These are phyloP conservation scores for Panopea generosa DNA, from an alignment of 2,888 invertebrate genomes.

Conservation along the genomic window DNA sequence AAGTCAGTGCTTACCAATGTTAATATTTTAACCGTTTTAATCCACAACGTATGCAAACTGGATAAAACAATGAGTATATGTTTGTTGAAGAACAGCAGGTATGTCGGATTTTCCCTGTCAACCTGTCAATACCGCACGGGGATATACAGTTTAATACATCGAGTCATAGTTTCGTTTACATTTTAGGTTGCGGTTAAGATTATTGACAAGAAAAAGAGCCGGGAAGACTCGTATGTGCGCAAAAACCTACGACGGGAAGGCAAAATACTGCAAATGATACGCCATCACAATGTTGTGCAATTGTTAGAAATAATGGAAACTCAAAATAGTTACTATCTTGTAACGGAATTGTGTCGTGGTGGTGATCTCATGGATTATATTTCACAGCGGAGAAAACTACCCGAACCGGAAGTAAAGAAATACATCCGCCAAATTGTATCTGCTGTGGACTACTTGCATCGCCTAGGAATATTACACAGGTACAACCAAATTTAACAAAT, in stretches of 20 bases:
- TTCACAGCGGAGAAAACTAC: conserved; percentile 77
- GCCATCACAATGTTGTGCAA: conserved; percentile 82
- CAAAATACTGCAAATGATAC: conserved; percentile 81
- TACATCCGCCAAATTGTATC: conserved; percentile 83
- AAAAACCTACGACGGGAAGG: conserved; percentile 83
- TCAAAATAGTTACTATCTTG: conserved; percentile 84
- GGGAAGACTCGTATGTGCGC: conserved; percentile 82
- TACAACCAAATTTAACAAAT: conserved; percentile 42
- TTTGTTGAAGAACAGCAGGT: too few species aligned
- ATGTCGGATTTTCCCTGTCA: too few species aligned
- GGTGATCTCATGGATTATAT: conserved; percentile 84
- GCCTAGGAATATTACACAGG: conserved; percentile 83
- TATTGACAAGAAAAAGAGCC: conserved; percentile 83
- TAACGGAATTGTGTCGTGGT: conserved; percentile 83
- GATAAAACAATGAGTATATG: too few species aligned
- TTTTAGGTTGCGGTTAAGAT: conserved; percentile 84
- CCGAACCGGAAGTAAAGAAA: conserved; percentile 79
- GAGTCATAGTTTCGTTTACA: too few species aligned
- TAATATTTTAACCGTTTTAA: too few species aligned
- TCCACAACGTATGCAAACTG: too few species aligned
- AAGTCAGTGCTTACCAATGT: too few species aligned
- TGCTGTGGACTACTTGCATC: conserved; percentile 83
- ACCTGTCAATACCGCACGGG: too few species aligned
- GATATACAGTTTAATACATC: too few species aligned
- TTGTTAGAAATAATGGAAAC: conserved; percentile 84